Evolutionary conservation across 2,888 invertebrate genomes (phyloP).

Genomic region (Thereva nobilitata): DNA sequence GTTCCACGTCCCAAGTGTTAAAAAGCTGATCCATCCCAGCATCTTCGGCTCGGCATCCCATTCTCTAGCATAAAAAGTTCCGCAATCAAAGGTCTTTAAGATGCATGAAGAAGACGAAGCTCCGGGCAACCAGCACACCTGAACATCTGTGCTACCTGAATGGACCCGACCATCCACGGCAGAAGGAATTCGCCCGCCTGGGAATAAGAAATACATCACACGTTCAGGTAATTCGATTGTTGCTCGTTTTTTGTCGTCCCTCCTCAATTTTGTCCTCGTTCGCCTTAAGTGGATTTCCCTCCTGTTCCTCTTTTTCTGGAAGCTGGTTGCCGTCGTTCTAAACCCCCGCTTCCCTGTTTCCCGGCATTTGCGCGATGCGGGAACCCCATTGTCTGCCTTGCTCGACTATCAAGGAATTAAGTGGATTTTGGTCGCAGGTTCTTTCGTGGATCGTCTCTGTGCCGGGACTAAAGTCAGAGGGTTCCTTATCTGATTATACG

Average conservation of each 20-base stretch:
- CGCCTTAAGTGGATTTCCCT: conserved; percentile 8
- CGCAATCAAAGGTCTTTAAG: too few species aligned
- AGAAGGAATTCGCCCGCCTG: conserved; percentile 10
- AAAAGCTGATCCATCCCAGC: background rate
- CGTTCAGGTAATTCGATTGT: conserved; percentile 20
- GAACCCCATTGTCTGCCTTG: conserved; percentile 10
- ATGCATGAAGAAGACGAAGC: too few species aligned
- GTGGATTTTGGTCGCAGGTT: conserved; percentile 19
- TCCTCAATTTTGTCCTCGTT: conserved; percentile 13
- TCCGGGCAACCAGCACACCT: background rate
- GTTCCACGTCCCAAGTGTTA: background rate
- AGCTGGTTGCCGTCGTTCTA: background rate
- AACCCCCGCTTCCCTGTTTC: background rate
- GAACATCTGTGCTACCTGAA: conserved; percentile 24
- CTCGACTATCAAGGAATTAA: conserved; percentile 18
- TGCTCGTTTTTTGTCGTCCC: conserved; percentile 1
- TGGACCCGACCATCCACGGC: conserved; percentile 4
- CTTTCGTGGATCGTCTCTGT: conserved; percentile 11
- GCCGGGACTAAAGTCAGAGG: background rate
- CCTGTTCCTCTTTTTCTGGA: conserved; percentile 4
- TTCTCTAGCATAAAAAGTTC: too few species aligned
- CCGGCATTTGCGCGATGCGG: background rate
- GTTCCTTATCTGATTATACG: background rate
- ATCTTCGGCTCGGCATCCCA: background rate
- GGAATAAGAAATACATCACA: conserved; percentile 9